These are phyloP conservation scores for Phymastichus coffea DNA, from an alignment of 1,140 invertebrate genomes.

Conservation along the genomic window DNA sequence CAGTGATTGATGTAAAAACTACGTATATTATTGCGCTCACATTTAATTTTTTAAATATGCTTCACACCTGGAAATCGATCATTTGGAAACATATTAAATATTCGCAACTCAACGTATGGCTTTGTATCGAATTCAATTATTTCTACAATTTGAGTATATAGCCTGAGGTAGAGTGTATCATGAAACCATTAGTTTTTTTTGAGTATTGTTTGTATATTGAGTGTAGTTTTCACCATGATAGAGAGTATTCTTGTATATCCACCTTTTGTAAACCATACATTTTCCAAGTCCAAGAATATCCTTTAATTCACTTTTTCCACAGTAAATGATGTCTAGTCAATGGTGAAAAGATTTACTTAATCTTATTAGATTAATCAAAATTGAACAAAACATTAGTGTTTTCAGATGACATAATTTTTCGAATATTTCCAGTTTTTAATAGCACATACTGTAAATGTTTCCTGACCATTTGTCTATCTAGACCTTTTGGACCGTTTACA, in stretches of 20 bases:
- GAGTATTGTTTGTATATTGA: too few relatives aligned
- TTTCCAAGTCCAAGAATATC: not conserved
- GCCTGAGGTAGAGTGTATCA: too few relatives aligned
- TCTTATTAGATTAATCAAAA: not conserved
- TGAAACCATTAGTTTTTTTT: too few relatives aligned
- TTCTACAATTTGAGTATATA: too few relatives aligned
- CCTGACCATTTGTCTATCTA: conserved; percentile 17
- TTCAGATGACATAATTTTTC: conserved; percentile 16
- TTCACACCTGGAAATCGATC: too few relatives aligned
- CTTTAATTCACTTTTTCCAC: not conserved
- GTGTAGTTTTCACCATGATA: conserved; percentile 4
- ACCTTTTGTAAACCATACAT: not conserved
- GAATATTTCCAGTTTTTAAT: conserved; percentile 22
- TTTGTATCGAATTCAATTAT: too few relatives aligned
- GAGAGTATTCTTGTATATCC: not conserved
- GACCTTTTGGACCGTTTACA: too few relatives aligned
- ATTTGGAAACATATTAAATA: too few relatives aligned
- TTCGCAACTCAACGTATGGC: too few relatives aligned
- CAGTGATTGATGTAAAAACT: too few relatives aligned
- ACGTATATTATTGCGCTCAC: too few relatives aligned
- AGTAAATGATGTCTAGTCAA: not conserved
- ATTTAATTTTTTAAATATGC: too few relatives aligned
- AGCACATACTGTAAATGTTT: conserved; percentile 4
- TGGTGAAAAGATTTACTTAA: not conserved
- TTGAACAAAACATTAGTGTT: not conserved